Base-by-base conservation (phyloP, 2,888 invertebrate genomes). In the Acronicta alni region DNA sequence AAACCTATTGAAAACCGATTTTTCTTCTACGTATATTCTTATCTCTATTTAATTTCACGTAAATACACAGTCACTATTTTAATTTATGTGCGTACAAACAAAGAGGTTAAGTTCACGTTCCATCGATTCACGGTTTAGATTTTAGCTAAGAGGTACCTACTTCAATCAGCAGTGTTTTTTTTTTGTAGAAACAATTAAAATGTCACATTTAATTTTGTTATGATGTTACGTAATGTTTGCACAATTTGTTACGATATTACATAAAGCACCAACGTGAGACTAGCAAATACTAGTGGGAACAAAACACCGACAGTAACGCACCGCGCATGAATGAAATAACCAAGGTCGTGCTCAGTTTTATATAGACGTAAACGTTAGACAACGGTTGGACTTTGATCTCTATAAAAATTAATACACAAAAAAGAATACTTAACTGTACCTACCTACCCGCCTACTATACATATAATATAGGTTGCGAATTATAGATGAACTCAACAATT, bases 271-370 rank as follows among this genome's bases (percentile, higher is more conserved):
- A 45, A 56, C 53, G 20, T 55, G 58, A 67, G 20, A 72, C 71
- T 62, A 63, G 55, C 67, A 30, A 35, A 35, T 35, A 32, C 32
- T 26, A 30, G n/a, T 30, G 12, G 1, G 35, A n/a, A 35, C 35
- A 35, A n/a, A 35, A 35, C 35, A 35, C 35, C 1, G 35, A 41
- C 23, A 49, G 49, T 74, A 74, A 76, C 69, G 67, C 53, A 72
- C 47, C 46, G 61, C 51, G 63, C 60, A 49, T 71, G 74, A 77
- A 72, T 75, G 67, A 65, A 60, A 73, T 55, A 70, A 58, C 56
- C 68, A 77, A 77, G 79, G 74, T 60, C 80, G 75, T 46, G 58
- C 18, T 47, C 47, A 20, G 47, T 44, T 49, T 23, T 30, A 64
- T 58, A 58, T 54, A 61, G 35, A 7, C 35, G n/a, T 32, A 32